These are phyloP conservation scores for Geothlypis trichas DNA, from an alignment of 2,113 vertebrate genomes.

Conservation along the genomic window DNA sequence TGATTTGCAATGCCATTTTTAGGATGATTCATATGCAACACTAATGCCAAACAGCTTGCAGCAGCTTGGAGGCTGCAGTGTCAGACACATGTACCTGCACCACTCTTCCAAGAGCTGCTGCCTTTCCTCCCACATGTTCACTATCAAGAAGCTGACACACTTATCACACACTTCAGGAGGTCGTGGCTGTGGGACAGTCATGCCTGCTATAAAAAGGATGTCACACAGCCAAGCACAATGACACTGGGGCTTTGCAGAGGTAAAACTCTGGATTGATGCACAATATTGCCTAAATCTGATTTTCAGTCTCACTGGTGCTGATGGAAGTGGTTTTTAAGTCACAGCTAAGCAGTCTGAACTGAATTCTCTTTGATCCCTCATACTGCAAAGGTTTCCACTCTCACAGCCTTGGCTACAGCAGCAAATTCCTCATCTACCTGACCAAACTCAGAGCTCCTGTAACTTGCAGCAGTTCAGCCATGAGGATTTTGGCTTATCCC, in stretches of 20 bases:
- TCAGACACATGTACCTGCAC: rapidly evolving
- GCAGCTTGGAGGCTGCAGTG: not conserved
- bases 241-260: not conserved
- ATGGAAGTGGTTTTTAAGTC: not conserved
- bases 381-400: not conserved
- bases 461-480: not conserved
- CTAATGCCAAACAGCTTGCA: not conserved
- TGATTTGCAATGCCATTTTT: not conserved
- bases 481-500: not conserved
- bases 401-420: not conserved
- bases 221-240: not conserved
- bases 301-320: not conserved
- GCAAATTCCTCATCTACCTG: not conserved
- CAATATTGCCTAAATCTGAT: not conserved
- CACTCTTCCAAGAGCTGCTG: not conserved
- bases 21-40: not conserved
- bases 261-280: not conserved
- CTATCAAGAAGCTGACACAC: not conserved
- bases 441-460: not conserved
- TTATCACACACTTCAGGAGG: not conserved
- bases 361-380: not conserved
- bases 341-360: not conserved
- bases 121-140: not conserved
- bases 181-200: not conserved
- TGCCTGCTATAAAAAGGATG: not conserved